phyloP scores from a whole-genome alignment of 2,113 vertebrate species.

The Genyomyrus donnyi region DNA sequence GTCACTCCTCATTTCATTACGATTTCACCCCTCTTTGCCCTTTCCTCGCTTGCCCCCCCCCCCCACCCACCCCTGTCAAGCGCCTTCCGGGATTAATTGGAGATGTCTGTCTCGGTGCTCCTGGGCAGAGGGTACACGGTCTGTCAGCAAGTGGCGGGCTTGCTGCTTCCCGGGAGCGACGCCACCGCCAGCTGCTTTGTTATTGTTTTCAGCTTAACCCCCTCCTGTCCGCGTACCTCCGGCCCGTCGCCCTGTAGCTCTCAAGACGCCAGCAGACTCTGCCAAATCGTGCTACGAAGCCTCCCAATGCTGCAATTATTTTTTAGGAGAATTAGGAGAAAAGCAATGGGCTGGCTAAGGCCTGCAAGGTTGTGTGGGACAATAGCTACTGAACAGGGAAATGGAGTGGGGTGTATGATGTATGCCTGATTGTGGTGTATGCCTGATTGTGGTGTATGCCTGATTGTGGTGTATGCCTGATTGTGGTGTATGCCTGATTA shows the following conservation, averaged over 20 bases:
- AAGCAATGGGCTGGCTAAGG: background rate
- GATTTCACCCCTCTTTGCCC: too few species aligned
- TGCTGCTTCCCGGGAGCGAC: constrained; percentile 69
- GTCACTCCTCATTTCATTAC: too few species aligned
- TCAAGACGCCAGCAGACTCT: background rate
- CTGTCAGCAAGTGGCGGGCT: constrained; percentile 75
- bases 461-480: background rate
- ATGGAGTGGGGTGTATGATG: background rate
- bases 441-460: background rate
- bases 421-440: background rate
- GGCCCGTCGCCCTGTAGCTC: background rate
- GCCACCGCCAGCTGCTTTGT: constrained; percentile 50
- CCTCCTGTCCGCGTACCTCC: constrained; percentile 38
- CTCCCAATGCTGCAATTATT: background rate
- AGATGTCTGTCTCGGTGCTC: constrained; percentile 95
- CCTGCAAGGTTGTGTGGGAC: background rate
- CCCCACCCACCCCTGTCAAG: constrained; percentile 72
- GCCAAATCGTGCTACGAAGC: background rate
- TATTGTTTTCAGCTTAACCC: constrained; percentile 69
- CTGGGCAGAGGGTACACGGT: constrained; percentile 79
- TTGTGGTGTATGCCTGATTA: background rate
- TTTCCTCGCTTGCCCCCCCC: constrained; percentile 91
- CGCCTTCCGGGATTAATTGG: constrained; percentile 91
- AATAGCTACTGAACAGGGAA: background rate
- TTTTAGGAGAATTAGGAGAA: background rate